Percentiles rank a stretch among this genome's conserved stretches.
Conservation (phyloP, 2,888 invertebrate species). For the Gibbula magus region DNA sequence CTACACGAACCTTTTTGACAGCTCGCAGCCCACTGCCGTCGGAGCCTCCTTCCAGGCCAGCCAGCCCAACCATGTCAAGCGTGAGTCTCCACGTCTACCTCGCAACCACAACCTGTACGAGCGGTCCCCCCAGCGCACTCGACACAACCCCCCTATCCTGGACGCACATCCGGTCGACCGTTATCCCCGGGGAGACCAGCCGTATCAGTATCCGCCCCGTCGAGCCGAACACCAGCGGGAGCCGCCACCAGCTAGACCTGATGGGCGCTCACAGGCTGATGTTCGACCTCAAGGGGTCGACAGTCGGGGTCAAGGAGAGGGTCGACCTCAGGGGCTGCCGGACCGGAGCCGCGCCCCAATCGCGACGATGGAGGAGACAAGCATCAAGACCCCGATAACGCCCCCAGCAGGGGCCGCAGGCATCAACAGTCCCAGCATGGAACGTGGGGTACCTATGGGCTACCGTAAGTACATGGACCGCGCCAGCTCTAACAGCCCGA, state of each 20-base stretch:
- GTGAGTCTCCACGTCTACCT: conserved; percentile 30
- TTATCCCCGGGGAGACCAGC: conserved; percentile 37
- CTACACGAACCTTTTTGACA: conserved; percentile 70
- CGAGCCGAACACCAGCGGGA: background rate
- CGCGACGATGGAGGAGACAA: conserved; percentile 56
- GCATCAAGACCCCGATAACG: conserved; percentile 41
- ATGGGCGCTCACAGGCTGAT: background rate
- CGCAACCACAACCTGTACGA: conserved; percentile 30
- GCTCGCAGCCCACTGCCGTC: conserved; percentile 53
- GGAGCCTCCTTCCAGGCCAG: conserved; percentile 47
- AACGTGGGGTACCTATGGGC: conserved; percentile 37
- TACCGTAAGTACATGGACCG: conserved; percentile 27
- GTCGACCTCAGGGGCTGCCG: conserved; percentile 18
- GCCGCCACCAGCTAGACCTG: background rate
- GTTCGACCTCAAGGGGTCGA: conserved; percentile 20
- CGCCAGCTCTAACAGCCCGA: conserved; percentile 21
- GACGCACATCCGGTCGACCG: conserved; percentile 36
- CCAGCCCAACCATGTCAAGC: conserved; percentile 32
- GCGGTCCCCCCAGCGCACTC: conserved; percentile 41
- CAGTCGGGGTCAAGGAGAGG: background rate
- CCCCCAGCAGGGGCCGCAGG: conserved; percentile 39
- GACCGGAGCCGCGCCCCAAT: conserved; percentile 42
- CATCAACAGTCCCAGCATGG: conserved; percentile 56
- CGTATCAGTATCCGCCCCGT: background rate
- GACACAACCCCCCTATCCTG: conserved; percentile 35